A percentile compares a stretch with the other conserved stretches of the same genome.
phyloP scores from a whole-genome alignment of 1,140 invertebrate species.

The Mylabris phalerata region DNA sequence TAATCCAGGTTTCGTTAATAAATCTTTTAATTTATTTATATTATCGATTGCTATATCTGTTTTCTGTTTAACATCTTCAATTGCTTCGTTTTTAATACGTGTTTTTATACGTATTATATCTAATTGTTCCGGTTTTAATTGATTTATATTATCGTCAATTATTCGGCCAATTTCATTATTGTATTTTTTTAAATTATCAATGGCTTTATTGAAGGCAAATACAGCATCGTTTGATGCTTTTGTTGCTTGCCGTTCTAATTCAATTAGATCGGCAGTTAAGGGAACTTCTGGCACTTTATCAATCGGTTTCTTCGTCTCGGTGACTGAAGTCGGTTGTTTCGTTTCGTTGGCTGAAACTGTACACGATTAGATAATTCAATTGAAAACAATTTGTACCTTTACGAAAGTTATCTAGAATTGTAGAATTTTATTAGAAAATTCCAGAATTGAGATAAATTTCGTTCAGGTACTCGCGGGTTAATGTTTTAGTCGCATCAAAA shows the following conservation, averaged over 20 bases:
- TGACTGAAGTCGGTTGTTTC: slow-evolving; percentile 10
- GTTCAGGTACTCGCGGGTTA: too few species aligned
- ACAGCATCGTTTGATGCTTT: slow-evolving; percentile 49
- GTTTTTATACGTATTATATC: slow-evolving; percentile 54
- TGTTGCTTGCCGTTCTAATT: slow-evolving; percentile 51
- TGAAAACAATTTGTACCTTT: neutral
- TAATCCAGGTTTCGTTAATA: slow-evolving; percentile 34
- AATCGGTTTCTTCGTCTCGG: slow-evolving; percentile 25
- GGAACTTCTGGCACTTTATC: slow-evolving; percentile 25
- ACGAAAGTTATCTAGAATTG: neutral
- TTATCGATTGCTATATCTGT: slow-evolving; percentile 37
- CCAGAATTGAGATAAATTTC: neutral
- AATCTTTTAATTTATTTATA: slow-evolving; percentile 40
- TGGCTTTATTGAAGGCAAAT: slow-evolving; percentile 49
- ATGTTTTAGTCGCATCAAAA: too few species aligned
- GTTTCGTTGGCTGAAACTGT: neutral
- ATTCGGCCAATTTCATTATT: slow-evolving; percentile 54
- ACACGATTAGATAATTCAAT: neutral
- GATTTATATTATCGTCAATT: slow-evolving; percentile 51
- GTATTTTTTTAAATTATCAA: slow-evolving; percentile 49
- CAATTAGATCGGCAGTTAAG: slow-evolving; percentile 43
- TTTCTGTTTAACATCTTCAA: slow-evolving; percentile 48
- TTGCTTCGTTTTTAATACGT: slow-evolving; percentile 45
- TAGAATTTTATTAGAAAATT: neutral
- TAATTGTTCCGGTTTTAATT: slow-evolving; percentile 48